phyloP scores from a whole-genome alignment of 2,888 invertebrate genomes.

The Eupithecia insigniata region DNA sequence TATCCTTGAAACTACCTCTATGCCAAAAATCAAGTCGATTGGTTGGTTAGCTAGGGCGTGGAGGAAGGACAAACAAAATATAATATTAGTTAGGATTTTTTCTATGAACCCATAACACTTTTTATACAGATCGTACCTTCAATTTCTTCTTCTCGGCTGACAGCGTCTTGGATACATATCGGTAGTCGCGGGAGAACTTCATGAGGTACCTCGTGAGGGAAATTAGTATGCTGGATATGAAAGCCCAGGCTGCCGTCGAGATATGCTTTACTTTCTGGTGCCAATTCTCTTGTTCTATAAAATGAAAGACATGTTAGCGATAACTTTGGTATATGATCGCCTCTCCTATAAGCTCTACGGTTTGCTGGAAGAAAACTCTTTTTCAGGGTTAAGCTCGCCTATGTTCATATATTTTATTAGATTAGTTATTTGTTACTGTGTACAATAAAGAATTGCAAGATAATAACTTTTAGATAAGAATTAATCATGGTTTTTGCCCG shows the following conservation, averaged over 20 bases:
- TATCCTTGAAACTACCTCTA: no score
- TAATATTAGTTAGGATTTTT: no score
- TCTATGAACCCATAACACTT: neutral
- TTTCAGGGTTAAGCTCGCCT: no score
- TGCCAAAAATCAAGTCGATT: no score
- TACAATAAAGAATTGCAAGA: no score
- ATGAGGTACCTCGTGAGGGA: slow-evolving; percentile 93
- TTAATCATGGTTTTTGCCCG: neutral
- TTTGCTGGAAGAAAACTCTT: no score
- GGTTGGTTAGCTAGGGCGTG: no score
- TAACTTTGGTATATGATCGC: neutral
- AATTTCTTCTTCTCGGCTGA: slow-evolving; percentile 94
- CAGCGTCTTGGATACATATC: slow-evolving; percentile 95
- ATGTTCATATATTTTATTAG: no score
- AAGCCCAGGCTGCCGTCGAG: slow-evolving; percentile 85
- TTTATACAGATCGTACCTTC: slow-evolving; percentile 86
- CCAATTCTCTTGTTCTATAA: slow-evolving; percentile 66
- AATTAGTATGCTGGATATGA: slow-evolving; percentile 91
- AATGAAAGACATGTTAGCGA: neutral
- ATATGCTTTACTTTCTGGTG: slow-evolving; percentile 75
- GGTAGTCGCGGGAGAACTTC: slow-evolving; percentile 95
- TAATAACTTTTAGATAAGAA: neutral
- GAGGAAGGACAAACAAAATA: no score
- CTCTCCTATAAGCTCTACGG: no score
- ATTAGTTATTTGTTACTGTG: no score